phyloP scores from a whole-genome alignment of 2,113 vertebrate species.

The Hemichromis elongatus region DNA sequence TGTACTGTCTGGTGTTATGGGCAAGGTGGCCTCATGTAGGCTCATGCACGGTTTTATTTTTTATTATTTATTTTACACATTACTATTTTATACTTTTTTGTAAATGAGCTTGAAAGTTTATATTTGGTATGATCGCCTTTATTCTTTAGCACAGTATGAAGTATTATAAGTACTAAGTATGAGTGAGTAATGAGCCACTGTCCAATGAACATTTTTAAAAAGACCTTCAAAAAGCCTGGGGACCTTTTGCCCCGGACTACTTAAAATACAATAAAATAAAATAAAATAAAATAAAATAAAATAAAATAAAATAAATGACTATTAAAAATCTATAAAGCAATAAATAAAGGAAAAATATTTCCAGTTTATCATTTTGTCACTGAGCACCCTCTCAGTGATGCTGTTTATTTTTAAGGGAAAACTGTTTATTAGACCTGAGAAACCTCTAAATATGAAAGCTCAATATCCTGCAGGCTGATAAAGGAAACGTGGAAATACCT shows the following conservation, averaged over 20 bases:
- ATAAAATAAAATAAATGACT: background rate
- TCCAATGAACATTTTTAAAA: background rate
- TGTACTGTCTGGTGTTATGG: background rate
- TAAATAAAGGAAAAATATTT: accelerated
- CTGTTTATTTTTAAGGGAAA: background rate
- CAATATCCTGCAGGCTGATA: background rate
- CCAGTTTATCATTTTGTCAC: background rate
- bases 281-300: background rate
- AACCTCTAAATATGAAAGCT: background rate
- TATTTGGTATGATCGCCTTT: background rate
- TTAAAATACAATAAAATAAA: background rate
- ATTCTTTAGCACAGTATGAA: background rate
- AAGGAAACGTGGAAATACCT: background rate
- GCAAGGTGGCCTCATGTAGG: background rate
- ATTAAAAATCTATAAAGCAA: background rate
- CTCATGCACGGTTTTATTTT: no score
- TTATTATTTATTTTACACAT: no score
- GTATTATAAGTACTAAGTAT: no score
- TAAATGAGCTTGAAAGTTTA: background rate
- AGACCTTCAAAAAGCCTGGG: background rate
- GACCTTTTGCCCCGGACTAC: background rate
- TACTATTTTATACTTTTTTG: background rate
- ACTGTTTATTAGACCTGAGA: background rate
- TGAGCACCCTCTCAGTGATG: background rate
- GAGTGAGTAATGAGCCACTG: no score